Percentiles rank a stretch among this genome's conserved stretches.
These are phyloP conservation scores for Uropsilus gracilis DNA, from an alignment of 2,113 vertebrate genomes.

Conservation along the genomic window DNA sequence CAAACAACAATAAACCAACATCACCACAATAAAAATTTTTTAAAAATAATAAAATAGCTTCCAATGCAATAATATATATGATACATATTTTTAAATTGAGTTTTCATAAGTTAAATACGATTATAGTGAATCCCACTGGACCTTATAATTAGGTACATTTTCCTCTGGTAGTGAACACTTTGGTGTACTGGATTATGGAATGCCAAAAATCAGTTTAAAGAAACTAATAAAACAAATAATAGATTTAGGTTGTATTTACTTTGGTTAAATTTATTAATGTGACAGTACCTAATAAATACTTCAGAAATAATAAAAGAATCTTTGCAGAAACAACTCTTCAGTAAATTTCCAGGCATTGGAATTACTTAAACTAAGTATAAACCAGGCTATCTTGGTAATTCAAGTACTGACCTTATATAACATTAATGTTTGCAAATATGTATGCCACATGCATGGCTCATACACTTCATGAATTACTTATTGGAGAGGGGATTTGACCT, in stretches of 20 bases:
- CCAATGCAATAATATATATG: neutral
- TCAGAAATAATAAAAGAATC: slow-evolving; percentile 17
- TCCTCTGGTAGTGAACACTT: neutral
- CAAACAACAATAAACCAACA: too few relatives aligned
- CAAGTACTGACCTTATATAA: neutral
- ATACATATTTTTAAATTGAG: neutral
- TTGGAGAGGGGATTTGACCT: neutral
- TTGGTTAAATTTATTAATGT: slow-evolving; percentile 7
- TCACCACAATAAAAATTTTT: too few relatives aligned
- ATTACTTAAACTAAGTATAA: neutral
- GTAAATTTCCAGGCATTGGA: neutral
- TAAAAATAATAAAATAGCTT: too few relatives aligned
- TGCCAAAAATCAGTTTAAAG: neutral
- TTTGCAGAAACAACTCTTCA: neutral
- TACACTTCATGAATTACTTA: neutral
- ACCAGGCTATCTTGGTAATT: neutral
- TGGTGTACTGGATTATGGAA: neutral
- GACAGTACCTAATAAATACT: neutral
- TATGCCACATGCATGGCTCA: neutral
- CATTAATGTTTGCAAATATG: slow-evolving; percentile 28
- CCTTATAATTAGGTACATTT: neutral
- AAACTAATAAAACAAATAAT: neutral
- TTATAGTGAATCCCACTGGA: neutral
- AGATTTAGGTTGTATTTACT: neutral
- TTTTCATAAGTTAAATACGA: neutral